Conservation (phyloP, 2,797 vertebrate species). For the Coracias cyanogaster region DNA sequence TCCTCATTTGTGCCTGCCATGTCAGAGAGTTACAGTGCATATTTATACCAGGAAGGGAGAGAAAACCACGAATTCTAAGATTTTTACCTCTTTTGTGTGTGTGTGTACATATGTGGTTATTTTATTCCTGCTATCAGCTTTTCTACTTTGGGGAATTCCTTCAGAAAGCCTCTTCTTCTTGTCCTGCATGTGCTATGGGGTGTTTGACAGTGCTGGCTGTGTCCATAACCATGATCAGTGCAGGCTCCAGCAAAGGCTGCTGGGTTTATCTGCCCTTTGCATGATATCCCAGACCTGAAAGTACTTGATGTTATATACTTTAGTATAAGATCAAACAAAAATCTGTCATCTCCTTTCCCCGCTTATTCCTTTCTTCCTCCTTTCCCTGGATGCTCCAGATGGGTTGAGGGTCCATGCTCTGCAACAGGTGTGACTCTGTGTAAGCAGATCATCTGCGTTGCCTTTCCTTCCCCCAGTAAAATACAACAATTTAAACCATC, state of each 20-base stretch:
- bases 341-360: neutral
- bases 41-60: neutral
- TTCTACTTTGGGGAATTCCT: neutral
- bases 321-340: neutral
- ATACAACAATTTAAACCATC: neutral
- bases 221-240: neutral
- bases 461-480: neutral
- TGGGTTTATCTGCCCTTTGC: neutral
- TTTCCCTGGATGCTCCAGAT: neutral
- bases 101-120: neutral
- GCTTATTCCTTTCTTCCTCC: neutral
- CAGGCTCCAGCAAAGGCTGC: neutral
- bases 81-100: neutral
- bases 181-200: neutral
- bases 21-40: neutral
- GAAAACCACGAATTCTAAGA: neutral
- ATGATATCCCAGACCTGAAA: neutral
- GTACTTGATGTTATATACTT: neutral
- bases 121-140: neutral
- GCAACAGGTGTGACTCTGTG: neutral
- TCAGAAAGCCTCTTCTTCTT: neutral
- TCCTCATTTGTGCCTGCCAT: neutral
- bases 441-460: neutral
- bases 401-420: neutral
- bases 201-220: neutral